Evolutionary conservation across 2,888 invertebrate genomes (phyloP).

Genomic region (Phytoseiulus persimilis): DNA sequence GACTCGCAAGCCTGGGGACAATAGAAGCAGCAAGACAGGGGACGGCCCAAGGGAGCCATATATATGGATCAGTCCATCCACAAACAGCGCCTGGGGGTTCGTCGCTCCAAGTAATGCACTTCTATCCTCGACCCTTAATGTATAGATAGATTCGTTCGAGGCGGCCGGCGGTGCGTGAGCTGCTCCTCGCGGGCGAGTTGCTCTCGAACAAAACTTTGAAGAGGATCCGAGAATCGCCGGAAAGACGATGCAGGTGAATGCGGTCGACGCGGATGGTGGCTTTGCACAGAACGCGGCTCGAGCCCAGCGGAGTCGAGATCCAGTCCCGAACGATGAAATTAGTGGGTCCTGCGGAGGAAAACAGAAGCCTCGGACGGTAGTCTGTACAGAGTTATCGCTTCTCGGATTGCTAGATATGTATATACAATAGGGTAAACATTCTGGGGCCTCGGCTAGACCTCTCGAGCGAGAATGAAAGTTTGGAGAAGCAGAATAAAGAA

Average conservation of each 20-base stretch:
- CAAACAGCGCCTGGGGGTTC: neutral
- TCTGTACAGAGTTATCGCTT: neutral
- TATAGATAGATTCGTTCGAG: neutral
- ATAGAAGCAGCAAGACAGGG: constrained; percentile 15
- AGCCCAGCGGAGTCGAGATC: neutral
- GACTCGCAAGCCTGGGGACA: neutral
- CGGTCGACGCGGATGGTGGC: neutral
- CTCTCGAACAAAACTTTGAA: neutral
- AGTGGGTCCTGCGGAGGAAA: neutral
- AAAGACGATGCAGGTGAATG: neutral
- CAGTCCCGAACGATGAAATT: neutral
- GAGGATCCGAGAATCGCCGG: neutral
- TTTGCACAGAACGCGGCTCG: neutral
- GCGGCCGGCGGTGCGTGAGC: neutral
- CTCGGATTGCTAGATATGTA: neutral
- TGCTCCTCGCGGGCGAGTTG: neutral
- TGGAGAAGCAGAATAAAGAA: neutral
- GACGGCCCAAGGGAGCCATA: constrained; percentile 36
- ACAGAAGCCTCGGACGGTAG: neutral
- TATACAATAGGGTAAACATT: neutral
- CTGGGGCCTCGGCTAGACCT: neutral
- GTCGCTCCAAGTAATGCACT: neutral
- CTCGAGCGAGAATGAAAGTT: neutral
- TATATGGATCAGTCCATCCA: constrained; percentile 27
- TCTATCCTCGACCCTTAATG: neutral